Evolutionary conservation across 2,113 vertebrate species (phyloP), one percentile per base, ranked within the genome.

Genomic region (Sciurus niger): DNA sequence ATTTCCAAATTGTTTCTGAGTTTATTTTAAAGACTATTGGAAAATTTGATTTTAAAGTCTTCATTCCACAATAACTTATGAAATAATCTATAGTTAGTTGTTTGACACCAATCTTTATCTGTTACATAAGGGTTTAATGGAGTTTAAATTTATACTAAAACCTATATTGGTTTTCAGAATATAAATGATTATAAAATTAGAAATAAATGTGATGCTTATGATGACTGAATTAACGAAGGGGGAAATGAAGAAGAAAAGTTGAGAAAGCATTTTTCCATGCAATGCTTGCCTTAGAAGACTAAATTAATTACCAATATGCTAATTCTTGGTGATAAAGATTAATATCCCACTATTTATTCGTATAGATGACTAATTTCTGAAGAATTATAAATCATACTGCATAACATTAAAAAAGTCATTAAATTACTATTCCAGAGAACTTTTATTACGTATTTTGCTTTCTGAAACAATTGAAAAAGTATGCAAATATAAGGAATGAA

Each of bases 331-430:
- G 60, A 72, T 96, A 89, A 85, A 87, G 92, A 95, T 82, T 94
- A 90, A 94, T 95, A 96, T 92, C 94, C 76, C 74, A 51, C 14
- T 30, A 6, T 68, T 94, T 97, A 88, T 97, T 96, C 97, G 48
- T 96, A 79, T 96, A 92, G 43, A 88, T 98, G 77, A 96, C 53
- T 96, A 93, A 96, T 97, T 96, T 92, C 84, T 97, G 89, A 98
- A 94, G 85, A 94, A 32, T 82, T 40, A 6, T 95, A 96, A 94
- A 67, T 98, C 40, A 96, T 70, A 37, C 30, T 58, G 34, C 0
- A 76, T 32, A 90, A 34, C 37, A 82, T 97, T 97, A 83, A 80
- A 94, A 37, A 58, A 79, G 63, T 77, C 88, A 97, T 82, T 83
- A 85, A 90, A 37, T 84, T 96, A 89, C 93, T 96, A 94, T 92